phyloP scores from a whole-genome alignment of 2,113 vertebrate species.

The Brevimyrus niger region DNA sequence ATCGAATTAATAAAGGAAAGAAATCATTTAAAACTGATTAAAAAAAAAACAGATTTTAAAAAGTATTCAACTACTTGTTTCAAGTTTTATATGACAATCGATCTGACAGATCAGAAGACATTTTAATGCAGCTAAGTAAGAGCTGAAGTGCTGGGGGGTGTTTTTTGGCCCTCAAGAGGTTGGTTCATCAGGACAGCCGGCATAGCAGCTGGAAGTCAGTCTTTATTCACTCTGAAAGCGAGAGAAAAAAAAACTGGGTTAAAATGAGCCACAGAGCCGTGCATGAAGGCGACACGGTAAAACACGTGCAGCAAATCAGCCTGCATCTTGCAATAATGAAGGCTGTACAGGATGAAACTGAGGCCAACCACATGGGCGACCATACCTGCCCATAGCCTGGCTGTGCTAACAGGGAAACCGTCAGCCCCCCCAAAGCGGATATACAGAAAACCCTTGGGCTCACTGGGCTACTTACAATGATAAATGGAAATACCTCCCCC shows the following conservation, averaged over 20 bases:
- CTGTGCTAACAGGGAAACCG: not conserved
- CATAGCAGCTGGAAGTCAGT: not conserved
- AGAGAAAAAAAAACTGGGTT: not conserved
- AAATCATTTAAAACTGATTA: not conserved
- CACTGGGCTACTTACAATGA: not conserved
- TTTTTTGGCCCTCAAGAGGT: not conserved
- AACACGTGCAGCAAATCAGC: not conserved
- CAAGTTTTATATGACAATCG: not conserved
- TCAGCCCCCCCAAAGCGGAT: not conserved
- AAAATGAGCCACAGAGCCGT: not conserved
- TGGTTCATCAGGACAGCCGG: not conserved
- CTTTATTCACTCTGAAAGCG: not conserved
- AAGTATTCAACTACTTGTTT: not conserved
- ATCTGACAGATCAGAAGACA: not conserved
- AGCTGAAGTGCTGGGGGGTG: not conserved
- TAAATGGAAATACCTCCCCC: not conserved
- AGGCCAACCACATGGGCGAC: not conserved
- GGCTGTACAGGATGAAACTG: not conserved
- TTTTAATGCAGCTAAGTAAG: not conserved
- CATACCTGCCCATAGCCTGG: not conserved
- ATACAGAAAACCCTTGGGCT: not conserved
- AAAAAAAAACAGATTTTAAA: not conserved
- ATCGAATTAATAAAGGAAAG: not conserved
- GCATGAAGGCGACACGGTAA: not conserved
- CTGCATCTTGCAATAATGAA: not conserved